Conservation (phyloP, 1,140 invertebrate species). For the Lysiphlebus fabarum region DNA sequence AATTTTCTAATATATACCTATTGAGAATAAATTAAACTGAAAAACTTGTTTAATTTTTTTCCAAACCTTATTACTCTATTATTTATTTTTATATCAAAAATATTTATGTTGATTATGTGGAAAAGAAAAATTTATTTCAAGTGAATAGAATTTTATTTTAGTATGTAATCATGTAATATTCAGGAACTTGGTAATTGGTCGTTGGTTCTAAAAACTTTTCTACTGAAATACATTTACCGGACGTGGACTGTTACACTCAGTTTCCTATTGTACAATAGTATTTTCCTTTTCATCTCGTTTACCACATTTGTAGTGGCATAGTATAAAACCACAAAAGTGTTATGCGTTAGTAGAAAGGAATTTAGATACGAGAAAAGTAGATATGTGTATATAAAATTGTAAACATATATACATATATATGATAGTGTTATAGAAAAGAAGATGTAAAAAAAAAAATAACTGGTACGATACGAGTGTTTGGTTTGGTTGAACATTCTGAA, state of each 20-base stretch:
- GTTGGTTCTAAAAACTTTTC: slow-evolving; percentile 8
- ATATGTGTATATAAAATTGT: too few relatives aligned
- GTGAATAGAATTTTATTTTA: not conserved
- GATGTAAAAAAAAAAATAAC: too few relatives aligned
- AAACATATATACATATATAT: too few relatives aligned
- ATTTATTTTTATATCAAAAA: too few relatives aligned
- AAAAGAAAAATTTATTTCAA: too few relatives aligned
- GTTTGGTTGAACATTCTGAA: too few relatives aligned
- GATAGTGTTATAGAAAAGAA: too few relatives aligned
- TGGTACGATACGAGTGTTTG: too few relatives aligned
- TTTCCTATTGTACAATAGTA: not conserved
- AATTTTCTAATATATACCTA: slow-evolving; percentile 1
- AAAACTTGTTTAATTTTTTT: too few relatives aligned
- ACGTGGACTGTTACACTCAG: slow-evolving; percentile 5
- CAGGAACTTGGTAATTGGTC: slow-evolving; percentile 26
- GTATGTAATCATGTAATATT: slow-evolving; percentile 24
- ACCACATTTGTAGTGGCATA: not conserved
- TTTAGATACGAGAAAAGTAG: not conserved
- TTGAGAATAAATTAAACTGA: too few relatives aligned
- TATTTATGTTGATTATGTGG: too few relatives aligned
- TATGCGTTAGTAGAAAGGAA: not conserved
- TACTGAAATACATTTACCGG: slow-evolving; percentile 16
- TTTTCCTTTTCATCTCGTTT: not conserved
- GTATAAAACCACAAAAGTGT: slow-evolving; percentile 5
- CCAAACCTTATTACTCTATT: too few relatives aligned